Evolutionary conservation across 2,888 invertebrate species (phyloP).

Genomic region (Muscina levida): DNA sequence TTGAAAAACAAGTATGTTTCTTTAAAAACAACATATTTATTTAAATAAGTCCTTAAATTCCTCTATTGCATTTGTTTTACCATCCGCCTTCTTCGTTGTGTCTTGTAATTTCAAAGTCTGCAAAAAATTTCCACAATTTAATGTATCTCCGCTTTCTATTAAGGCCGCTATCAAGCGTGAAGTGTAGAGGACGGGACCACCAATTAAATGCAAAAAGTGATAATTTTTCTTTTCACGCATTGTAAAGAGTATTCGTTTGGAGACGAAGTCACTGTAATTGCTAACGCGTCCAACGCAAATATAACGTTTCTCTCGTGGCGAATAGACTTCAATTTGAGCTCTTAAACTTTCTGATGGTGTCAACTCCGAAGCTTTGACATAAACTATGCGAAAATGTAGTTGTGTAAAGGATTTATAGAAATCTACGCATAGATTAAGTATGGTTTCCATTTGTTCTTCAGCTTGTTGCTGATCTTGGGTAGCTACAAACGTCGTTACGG

Average conservation of each 20-base stretch:
- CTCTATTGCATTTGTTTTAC: slow-evolving; percentile 59
- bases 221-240: slow-evolving; percentile 83
- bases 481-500: slow-evolving; percentile 84
- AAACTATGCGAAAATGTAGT: slow-evolving; percentile 85
- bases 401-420: slow-evolving; percentile 84
- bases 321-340: slow-evolving; percentile 88
- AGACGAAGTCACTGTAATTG: slow-evolving; percentile 86
- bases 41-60: slow-evolving; percentile 75
- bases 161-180: slow-evolving; percentile 87
- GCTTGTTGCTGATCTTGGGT: slow-evolving; percentile 80
- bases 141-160: slow-evolving; percentile 83
- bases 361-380: slow-evolving; percentile 84
- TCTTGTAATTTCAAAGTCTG: slow-evolving; percentile 46
- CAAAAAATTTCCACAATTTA: slow-evolving; percentile 66
- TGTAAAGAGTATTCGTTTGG: slow-evolving; percentile 88
- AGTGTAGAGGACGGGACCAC: slow-evolving; percentile 87
- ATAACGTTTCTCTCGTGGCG: slow-evolving; percentile 83
- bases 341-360: slow-evolving; percentile 85
- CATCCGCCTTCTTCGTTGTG: slow-evolving; percentile 48
- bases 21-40: too few relatives aligned
- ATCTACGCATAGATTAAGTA: slow-evolving; percentile 81
- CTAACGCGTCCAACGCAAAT: slow-evolving; percentile 88
- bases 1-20: too few relatives aligned
- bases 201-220: slow-evolving; percentile 85
- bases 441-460: slow-evolving; percentile 82